Evolutionary conservation across 2,113 vertebrate species (phyloP).

Genomic region (Empidonax alnorum): DNA sequence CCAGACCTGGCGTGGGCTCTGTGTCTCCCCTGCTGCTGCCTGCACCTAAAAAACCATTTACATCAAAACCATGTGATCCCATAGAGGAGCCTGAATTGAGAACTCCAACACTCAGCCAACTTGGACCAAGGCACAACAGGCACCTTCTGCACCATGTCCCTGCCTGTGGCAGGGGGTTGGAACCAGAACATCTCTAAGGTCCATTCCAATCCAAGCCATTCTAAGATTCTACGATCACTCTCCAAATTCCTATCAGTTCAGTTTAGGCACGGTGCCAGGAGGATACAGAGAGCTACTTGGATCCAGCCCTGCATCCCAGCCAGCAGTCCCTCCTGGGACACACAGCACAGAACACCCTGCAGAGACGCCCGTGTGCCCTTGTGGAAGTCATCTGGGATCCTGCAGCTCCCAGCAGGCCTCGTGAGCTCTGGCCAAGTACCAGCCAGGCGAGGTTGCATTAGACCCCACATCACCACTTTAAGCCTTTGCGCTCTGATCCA

Average conservation of each 20-base stretch:
- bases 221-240: not conserved
- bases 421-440: not conserved
- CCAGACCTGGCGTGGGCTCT: not conserved
- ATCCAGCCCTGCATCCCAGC: not conserved
- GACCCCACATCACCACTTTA: not conserved
- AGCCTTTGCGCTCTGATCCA: not conserved
- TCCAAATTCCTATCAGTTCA: not conserved
- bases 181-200: not conserved
- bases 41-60: not conserved
- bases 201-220: not conserved
- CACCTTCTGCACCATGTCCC: not conserved
- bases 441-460: not conserved
- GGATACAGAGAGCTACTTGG: not conserved
- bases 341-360: not conserved
- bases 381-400: not conserved
- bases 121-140: not conserved
- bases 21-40: not conserved
- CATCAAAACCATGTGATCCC: not conserved
- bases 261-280: not conserved
- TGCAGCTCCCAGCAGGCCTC: not conserved
- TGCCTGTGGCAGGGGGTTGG: not conserved
- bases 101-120: fast-evolving
- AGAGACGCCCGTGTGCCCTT: not conserved
- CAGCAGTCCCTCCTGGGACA: not conserved
- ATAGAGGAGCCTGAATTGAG: not conserved